These are phyloP conservation scores for Stegostoma tigrinum DNA, from an alignment of 2,113 vertebrate genomes.

Conservation along the genomic window DNA sequence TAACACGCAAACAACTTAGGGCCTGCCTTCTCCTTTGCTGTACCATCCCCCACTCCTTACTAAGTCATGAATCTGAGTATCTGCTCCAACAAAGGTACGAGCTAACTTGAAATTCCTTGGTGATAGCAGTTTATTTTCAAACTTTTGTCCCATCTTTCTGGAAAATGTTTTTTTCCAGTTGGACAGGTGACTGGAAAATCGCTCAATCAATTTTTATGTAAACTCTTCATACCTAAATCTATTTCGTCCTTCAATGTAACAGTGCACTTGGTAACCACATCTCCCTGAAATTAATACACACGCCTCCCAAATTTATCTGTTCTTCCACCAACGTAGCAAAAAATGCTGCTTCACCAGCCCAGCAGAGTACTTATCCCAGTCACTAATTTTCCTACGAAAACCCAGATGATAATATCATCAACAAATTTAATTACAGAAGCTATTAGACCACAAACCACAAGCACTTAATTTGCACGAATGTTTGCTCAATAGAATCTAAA, in stretches of 20 bases:
- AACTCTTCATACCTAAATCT: not conserved
- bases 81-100: too few species aligned
- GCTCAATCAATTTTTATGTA: not conserved
- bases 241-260: not conserved
- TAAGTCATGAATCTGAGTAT: too few species aligned
- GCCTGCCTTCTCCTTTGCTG: not conserved
- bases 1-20: not conserved
- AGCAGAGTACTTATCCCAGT: not conserved
- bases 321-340: not conserved
- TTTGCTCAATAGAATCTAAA: not conserved
- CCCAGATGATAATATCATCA: not conserved
- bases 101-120: too few species aligned
- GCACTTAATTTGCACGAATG: not conserved
- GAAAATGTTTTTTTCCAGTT: not conserved
- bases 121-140: not conserved
- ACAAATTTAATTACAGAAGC: not conserved
- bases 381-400: not conserved
- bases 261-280: not conserved
- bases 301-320: not conserved
- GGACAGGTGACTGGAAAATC: not conserved
- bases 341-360: not conserved
- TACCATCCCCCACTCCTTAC: too few species aligned
- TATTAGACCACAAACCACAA: not conserved
- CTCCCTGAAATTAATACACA: not conserved
- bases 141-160: not conserved